A percentile compares a stretch with the other conserved stretches of the same genome.
Evolutionary conservation across 2,888 invertebrate species (phyloP).

Genomic region (Sisyra terminalis): DNA sequence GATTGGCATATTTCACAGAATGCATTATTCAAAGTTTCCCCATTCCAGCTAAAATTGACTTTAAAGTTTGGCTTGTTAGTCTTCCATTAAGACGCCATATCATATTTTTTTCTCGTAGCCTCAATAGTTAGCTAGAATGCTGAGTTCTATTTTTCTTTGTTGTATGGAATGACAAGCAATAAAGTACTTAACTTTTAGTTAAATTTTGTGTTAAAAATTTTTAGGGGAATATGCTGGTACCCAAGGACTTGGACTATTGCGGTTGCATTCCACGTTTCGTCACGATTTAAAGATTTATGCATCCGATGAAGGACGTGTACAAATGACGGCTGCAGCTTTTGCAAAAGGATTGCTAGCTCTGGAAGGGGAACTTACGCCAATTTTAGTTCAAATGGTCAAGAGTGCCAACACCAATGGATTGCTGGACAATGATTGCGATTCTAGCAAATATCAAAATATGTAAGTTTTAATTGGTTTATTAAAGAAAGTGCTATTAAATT

Average conservation of each 20-base stretch:
- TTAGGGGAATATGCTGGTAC: constrained; percentile 73
- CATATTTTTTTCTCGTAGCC: too few species aligned
- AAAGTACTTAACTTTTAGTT: too few species aligned
- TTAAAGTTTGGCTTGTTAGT: too few species aligned
- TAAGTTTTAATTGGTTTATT: constrained; percentile 53
- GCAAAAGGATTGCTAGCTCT: constrained; percentile 94
- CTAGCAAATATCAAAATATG: constrained; percentile 89
- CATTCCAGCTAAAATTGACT: too few species aligned
- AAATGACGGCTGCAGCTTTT: constrained; percentile 99
- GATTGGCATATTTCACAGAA: too few species aligned
- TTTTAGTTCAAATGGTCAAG: constrained; percentile 99
- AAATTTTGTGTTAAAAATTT: background rate
- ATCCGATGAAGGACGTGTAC: constrained; percentile 97
- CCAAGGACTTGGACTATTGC: constrained; percentile 86
- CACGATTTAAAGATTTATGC: constrained; percentile 99
- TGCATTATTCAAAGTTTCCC: too few species aligned
- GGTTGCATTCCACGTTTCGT: constrained; percentile 94
- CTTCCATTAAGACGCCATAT: too few species aligned
- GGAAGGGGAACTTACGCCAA: constrained; percentile 97
- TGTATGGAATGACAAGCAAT: too few species aligned
- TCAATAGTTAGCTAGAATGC: too few species aligned
- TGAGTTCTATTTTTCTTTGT: too few species aligned
- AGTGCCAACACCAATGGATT: constrained; percentile 97
- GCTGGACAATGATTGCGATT: constrained; percentile 95
- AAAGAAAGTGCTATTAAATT: constrained; percentile 59